Evolutionary conservation across 1,140 invertebrate genomes (phyloP), one percentile per base, ranked within the genome.

Genomic region (Physella acuta): DNA sequence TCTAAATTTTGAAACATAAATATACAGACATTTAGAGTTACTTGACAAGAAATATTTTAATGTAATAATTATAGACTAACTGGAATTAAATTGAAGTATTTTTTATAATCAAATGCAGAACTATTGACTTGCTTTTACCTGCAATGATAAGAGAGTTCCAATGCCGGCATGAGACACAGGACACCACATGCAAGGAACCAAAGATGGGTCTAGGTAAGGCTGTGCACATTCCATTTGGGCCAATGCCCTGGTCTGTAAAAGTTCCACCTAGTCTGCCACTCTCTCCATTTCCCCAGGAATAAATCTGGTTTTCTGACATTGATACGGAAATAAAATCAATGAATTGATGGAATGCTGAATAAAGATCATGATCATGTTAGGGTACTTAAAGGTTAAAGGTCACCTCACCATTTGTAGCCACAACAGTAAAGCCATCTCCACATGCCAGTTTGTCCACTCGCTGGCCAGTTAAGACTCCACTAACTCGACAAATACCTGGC

Each of bases 381-480:
- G n/a, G n/a, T n/a, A n/a, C n/a, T n/a, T n/a, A n/a, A n/a, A n/a
- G n/a, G n/a, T n/a, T n/a, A n/a, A n/a, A n/a, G 52, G 4, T 5
- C 26, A 16, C 24, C 11, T 44, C 68, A 80, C 78, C 78, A 68
- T 87, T 83, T 1, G 90, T 91, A 17, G 87, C 86, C 28, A 88
- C 88, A 16, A 92, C 85, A 14, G 90, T 91, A 75, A 90, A 92
- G 11, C 88, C 88, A 71, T 90, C 88, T 34, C 90, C 90, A 85
- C 90, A 91, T 60, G 81, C 74, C 17, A 85, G 79, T 67, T 79
- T 82, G 60, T 76, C 78, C 16, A 85, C 81, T n/a, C 77, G 65
- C 71, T 84, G 78, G 30, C 80, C 82, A 37, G 73, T 72, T n/a
- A 84, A 69, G 65, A 82, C 79, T 74, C 90, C 88, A 70, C 86